Evolutionary conservation across 2,888 invertebrate genomes (phyloP).

Genomic region (Mellilla xanthometata): DNA sequence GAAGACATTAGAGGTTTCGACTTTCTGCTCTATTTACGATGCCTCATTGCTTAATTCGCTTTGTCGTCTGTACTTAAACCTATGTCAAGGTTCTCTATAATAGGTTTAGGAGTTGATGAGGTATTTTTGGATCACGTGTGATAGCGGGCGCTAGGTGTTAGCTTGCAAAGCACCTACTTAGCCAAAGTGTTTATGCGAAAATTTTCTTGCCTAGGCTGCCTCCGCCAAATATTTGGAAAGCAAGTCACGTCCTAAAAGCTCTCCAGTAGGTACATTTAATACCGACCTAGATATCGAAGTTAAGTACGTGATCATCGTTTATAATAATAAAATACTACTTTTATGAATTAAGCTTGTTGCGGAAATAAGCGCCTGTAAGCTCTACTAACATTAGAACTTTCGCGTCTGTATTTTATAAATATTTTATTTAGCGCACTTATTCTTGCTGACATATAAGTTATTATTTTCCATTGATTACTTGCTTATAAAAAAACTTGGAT

Average conservation of each 20-base stretch:
- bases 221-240: slow-evolving; percentile 7
- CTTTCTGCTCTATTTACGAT: no score
- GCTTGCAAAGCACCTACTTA: neutral
- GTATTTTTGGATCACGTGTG: slow-evolving; percentile 1
- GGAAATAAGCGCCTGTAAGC: no score
- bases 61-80: neutral
- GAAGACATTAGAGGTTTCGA: no score
- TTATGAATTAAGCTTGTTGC: neutral
- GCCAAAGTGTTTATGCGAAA: neutral
- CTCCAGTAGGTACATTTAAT: slow-evolving; percentile 16
- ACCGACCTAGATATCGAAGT: slow-evolving; percentile 20
- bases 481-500: no score
- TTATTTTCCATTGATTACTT: no score
- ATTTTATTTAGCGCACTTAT: no score
- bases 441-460: no score
- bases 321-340: slow-evolving; percentile 7
- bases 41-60: neutral
- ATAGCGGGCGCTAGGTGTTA: neutral
- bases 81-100: neutral
- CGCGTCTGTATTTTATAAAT: no score
- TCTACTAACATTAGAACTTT: no score
- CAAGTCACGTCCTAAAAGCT: slow-evolving; percentile 18
- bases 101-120: neutral
- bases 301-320: slow-evolving; percentile 11
- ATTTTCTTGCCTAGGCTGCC: slow-evolving; percentile 1